Evolutionary conservation across 2,113 vertebrate species (phyloP), one percentile per base, ranked within the genome.

Genomic region (Puntigrus tetrazona): DNA sequence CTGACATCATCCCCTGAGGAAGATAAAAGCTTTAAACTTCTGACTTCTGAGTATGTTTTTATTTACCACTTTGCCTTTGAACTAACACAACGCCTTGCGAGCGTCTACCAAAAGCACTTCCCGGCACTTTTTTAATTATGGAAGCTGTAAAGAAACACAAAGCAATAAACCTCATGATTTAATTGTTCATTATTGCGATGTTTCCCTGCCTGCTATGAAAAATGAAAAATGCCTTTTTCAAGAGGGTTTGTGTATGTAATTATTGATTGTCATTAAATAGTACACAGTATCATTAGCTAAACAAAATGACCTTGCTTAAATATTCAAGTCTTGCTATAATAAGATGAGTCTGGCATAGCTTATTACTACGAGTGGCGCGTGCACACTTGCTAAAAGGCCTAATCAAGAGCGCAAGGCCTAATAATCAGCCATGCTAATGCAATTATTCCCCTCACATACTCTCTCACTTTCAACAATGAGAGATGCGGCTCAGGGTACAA

Each of bases 341-440:
- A 82, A 83, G 83, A 57, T 5, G 72, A 29, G 47, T 74, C 82
- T 70, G 83, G 70, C 16, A 72, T 52, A 73, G 43, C 52, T 75
- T 57, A 61, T 74, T 84, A 82, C 16, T 10, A 22, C 43, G 82
- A 90, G 86, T 87, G 87, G 80, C 87, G 57, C 88, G 86, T 93
- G 91, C 87, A 85, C 82, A 29, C 70, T 73, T 13, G 50, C 82
- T 88, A 91, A 91, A 87, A 89, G 82, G 63, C 69, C 81, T 84
- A 87, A 93, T 94, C 80, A 93, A 88, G 85, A 72, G 65, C 52
- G 85, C 72, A 79, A 83, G 78, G 67, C 74, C 88, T 82, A 90
- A 92, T 91, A 91, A 92, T 93, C 87, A 88, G 83, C 78, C 70
- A 29, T 85, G 69, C 72, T 90, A 89, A 92, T 85, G 86, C 83